phyloP scores from a whole-genome alignment of 2,888 invertebrate genomes.

The Darwinula stevensoni region DNA sequence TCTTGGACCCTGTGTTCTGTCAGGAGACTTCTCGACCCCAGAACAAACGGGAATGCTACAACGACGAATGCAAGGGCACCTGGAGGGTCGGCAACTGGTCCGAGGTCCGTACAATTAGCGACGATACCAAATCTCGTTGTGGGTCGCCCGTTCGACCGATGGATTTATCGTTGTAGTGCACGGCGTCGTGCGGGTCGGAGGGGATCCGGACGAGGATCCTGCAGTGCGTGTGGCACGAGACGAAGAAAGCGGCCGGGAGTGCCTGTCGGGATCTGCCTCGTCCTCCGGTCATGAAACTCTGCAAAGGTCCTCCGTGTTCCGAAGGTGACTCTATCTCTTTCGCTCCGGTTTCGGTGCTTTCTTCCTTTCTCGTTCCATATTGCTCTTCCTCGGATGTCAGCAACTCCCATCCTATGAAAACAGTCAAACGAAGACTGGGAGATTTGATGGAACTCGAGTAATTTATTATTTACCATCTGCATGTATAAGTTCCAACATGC shows the following conservation, averaged over 20 bases:
- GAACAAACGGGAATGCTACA: constrained; percentile 45
- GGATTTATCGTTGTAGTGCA: constrained; percentile 32
- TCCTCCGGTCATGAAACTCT: constrained; percentile 44
- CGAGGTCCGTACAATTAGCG: constrained; percentile 32
- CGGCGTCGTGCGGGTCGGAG: constrained; percentile 44
- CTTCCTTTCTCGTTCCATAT: too few relatives aligned
- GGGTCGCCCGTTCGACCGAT: neutral
- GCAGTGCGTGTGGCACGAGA: constrained; percentile 74
- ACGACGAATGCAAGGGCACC: constrained; percentile 50
- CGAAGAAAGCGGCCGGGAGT: constrained; percentile 48
- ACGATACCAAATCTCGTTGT: too few relatives aligned
- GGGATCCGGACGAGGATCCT: constrained; percentile 65
- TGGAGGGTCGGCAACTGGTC: constrained; percentile 86
- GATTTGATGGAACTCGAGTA: too few relatives aligned
- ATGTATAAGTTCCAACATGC: too few relatives aligned
- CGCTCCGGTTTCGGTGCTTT: too few relatives aligned
- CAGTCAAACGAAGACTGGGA: too few relatives aligned
- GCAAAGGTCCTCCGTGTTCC: constrained; percentile 15
- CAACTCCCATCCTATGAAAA: too few relatives aligned
- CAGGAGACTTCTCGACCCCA: constrained; percentile 39
- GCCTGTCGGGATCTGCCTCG: constrained; percentile 46
- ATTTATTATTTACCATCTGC: too few relatives aligned
- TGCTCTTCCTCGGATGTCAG: too few relatives aligned
- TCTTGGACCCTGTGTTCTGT: constrained; percentile 29
- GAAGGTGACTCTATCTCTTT: too few relatives aligned